Conservation (phyloP, 2,113 vertebrate genomes). For the Xiphias gladius region DNA sequence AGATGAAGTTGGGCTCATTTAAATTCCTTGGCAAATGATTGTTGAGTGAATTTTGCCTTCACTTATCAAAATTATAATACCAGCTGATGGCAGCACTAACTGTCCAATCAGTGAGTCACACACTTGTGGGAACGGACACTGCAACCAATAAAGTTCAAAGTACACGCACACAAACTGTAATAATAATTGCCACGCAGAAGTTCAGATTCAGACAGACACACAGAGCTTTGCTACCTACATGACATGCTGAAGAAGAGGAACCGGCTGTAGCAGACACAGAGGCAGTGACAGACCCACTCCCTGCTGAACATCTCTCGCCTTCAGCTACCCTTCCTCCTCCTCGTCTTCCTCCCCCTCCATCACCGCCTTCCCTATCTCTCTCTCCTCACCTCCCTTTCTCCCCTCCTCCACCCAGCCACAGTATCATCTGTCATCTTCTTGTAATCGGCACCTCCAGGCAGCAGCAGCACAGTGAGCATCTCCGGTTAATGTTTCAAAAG, state of each 20-base stretch:
- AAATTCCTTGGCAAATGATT: too few relatives aligned
- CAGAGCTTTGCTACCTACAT: constrained; percentile 88
- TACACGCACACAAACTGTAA: neutral
- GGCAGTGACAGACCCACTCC: constrained; percentile 95
- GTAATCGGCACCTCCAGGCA: constrained; percentile 85
- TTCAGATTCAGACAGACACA: neutral
- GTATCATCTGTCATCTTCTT: constrained; percentile 81
- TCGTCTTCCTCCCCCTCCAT: constrained; percentile 40
- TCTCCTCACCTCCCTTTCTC: constrained; percentile 40
- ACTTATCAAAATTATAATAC: neutral
- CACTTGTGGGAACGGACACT: neutral
- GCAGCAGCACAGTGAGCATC: constrained; percentile 74
- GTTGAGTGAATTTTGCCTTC: neutral
- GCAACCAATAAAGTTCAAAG: neutral
- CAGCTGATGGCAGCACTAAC: neutral
- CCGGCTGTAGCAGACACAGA: constrained; percentile 94
- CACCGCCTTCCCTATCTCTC: constrained; percentile 25
- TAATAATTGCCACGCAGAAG: too few relatives aligned
- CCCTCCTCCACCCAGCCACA: constrained; percentile 27
- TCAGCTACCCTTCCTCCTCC: constrained; percentile 38
- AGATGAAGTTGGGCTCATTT: neutral
- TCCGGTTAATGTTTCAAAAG: constrained; percentile 74
- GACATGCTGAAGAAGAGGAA: constrained; percentile 93
- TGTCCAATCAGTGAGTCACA: neutral
- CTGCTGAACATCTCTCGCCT: constrained; percentile 88